Evolutionary conservation across 2,113 vertebrate genomes (phyloP), one percentile per base, ranked within the genome.

Genomic region (Cryptotis parvus): DNA sequence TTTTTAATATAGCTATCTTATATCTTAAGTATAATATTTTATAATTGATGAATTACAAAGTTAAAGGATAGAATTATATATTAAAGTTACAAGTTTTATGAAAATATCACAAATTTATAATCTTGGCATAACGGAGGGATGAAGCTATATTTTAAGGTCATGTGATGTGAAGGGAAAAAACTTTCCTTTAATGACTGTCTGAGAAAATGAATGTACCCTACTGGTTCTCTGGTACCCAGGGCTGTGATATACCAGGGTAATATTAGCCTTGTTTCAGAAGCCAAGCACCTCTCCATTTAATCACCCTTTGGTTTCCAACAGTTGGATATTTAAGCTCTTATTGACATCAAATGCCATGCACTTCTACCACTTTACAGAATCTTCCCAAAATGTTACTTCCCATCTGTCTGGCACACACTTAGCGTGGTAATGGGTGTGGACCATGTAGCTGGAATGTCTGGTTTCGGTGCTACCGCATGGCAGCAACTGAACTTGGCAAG

Each of bases 241-340:
- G 4, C 22, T 22, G 5, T 1, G 26, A 0, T 22, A 9, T 24
- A n/a, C 12, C n/a, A 16, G 39, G 15, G 16, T 9, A 4, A 18
- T 14, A 29, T 37, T 33, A 24, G 6, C 39, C 27, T 20, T 3
- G 1, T n/a, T 52, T 66, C 63, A 29, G 83, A 87, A 76, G 63
- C 49, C 26, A 61, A 63, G 35, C 55, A 31, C 37, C 3, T 0
- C 45, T 86, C 26, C 15, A 49, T 52, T 29, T 9, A 16, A 61
- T 35, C 75, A 87, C 26, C 6, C 14, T 63, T 33, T 7, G 3
- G 31, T 79, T 72, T 31, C 39, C 33, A 27, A 73, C 80, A 15
- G 7, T 14, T 82, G 58, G 11, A 45, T 45, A 39, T 52, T 79
- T 41, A 77, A 73, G 37, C 37, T 78, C 65, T 58, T 9, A 39